These are phyloP conservation scores for Tiphia femorata DNA, from an alignment of 2,888 invertebrate species.

Conservation along the genomic window DNA sequence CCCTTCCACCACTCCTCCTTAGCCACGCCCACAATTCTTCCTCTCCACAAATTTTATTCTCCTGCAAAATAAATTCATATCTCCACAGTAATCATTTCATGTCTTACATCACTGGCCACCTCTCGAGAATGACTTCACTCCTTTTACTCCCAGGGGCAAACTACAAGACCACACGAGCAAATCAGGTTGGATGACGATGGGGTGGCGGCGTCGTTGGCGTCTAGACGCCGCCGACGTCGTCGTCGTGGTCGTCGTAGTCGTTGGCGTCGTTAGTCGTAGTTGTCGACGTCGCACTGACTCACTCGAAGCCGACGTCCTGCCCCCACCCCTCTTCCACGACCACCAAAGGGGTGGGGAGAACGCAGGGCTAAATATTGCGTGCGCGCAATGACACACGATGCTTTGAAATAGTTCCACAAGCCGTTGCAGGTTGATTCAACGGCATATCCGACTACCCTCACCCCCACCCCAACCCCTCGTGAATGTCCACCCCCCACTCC, in stretches of 20 bases:
- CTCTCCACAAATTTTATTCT: too few relatives aligned
- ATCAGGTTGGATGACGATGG: slow-evolving; percentile 52
- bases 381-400: slow-evolving; percentile 60
- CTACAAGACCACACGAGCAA: slow-evolving; percentile 36
- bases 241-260: slow-evolving; percentile 22
- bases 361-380: slow-evolving; percentile 61
- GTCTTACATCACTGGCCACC: neutral
- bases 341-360: too few relatives aligned
- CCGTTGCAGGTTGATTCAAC: slow-evolving; percentile 42
- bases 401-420: slow-evolving; percentile 57
- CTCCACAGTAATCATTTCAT: too few relatives aligned
- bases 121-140: slow-evolving; percentile 40
- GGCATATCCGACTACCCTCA: slow-evolving; percentile 27
- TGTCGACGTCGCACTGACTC: slow-evolving; percentile 56
- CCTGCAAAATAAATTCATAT: too few relatives aligned
- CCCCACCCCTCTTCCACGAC: too few relatives aligned
- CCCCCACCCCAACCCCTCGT: slow-evolving; percentile 9
- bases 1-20: too few relatives aligned
- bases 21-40: too few relatives aligned
- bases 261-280: slow-evolving; percentile 35
- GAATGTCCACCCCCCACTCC: neutral
- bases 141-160: slow-evolving; percentile 39
- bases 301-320: slow-evolving; percentile 51
- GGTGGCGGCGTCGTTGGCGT: slow-evolving; percentile 48
- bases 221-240: slow-evolving; percentile 12